Conservation (phyloP, 2,113 vertebrate species). For the Tamias sibiricus region DNA sequence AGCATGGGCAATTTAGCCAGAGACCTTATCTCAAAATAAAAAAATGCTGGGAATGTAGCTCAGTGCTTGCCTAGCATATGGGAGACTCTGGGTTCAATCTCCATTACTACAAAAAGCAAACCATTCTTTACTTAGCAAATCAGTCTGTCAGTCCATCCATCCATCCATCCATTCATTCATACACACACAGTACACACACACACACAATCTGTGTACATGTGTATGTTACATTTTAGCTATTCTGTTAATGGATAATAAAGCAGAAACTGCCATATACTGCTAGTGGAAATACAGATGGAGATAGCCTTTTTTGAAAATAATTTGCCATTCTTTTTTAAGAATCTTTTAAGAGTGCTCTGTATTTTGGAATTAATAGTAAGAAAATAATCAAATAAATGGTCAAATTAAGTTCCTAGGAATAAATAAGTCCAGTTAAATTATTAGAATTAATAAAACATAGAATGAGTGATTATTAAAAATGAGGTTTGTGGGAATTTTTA, state of each 20-base stretch:
- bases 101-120: background rate
- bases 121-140: conserved; percentile 13
- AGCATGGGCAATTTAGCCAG: background rate
- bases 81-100: too few species aligned
- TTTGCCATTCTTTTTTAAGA: conserved; percentile 10
- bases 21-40: background rate
- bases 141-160: too few species aligned
- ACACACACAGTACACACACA: background rate
- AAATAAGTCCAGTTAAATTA: conserved; percentile 36
- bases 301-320: conserved; percentile 16
- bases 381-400: conserved; percentile 37
- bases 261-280: background rate
- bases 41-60: background rate
- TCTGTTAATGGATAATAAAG: background rate
- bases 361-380: background rate
- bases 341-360: background rate
- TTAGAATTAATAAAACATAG: conserved; percentile 15
- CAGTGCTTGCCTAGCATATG: background rate
- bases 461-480: conserved; percentile 21
- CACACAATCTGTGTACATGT: background rate
- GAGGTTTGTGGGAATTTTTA: conserved; percentile 20
- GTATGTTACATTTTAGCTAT: background rate
- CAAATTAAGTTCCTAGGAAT: conserved; percentile 22
- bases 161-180: too few species aligned
- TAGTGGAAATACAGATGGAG: background rate